Evolutionary conservation across 1,140 invertebrate genomes (phyloP).

Genomic region (Drosophila kikkawai): DNA sequence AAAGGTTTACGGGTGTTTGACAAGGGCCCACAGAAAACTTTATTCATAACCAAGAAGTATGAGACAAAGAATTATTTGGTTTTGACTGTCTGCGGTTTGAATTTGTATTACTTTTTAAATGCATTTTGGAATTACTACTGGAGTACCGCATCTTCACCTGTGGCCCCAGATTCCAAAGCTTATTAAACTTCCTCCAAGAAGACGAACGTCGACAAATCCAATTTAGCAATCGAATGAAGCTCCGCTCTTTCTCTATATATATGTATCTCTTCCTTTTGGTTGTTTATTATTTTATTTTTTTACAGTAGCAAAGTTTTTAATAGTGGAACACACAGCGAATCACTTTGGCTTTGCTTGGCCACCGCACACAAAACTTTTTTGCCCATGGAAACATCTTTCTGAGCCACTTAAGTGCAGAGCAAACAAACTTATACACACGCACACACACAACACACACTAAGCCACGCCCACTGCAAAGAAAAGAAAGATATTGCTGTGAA

Average conservation of each 20-base stretch:
- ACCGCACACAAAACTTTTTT: constrained; percentile 61
- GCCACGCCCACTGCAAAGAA: constrained; percentile 5
- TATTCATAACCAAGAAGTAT: constrained; percentile 48
- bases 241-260: not conserved
- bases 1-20: constrained; percentile 25
- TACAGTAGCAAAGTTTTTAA: constrained; percentile 69
- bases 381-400: constrained; percentile 44
- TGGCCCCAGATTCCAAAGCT: constrained; percentile 18
- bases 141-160: constrained; percentile 26
- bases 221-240: constrained; percentile 68
- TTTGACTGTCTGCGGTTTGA: constrained; percentile 24
- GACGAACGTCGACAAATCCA: constrained; percentile 63
- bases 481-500: constrained; percentile 75
- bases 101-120: constrained; percentile 22
- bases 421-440: constrained; percentile 69
- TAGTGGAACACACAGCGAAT: constrained; percentile 63
- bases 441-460: constrained; percentile 1
- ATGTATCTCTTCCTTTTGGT: constrained; percentile 3
- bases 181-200: constrained; percentile 33
- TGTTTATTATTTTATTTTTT: constrained; percentile 26
- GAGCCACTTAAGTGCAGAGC: constrained; percentile 70
- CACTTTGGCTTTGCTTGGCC: constrained; percentile 67
- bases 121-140: constrained; percentile 5
- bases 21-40: constrained; percentile 28
- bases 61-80: constrained; percentile 29